Base-by-base conservation (phyloP, 2,888 invertebrate genomes). In the Scaptomyza cyrtandrae region DNA sequence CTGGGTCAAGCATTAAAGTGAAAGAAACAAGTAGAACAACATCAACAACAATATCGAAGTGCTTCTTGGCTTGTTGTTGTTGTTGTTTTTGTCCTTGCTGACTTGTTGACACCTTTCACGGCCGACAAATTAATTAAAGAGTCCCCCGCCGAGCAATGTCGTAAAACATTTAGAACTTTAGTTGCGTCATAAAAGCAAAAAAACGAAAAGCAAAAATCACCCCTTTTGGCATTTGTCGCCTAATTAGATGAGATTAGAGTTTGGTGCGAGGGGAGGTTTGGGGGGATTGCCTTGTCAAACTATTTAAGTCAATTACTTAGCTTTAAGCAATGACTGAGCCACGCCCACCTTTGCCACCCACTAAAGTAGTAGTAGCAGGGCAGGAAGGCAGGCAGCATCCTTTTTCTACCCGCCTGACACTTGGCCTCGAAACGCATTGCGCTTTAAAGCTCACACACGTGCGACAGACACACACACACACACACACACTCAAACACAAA, bases 361-460 rank as follows among this genome's bases (percentile, higher is more conserved):
- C 27, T 16, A 1, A 9, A 57, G 57, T 31, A 14, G 24, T 14
- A 37, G 53, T 70, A 65, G 71, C 78, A 31, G n/a, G n/a, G n/a
- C n/a, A n/a, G n/a, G 19, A 19, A 19, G 19, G 19, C 19, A 19
- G 19, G 49, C 49, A 52, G 67, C 76, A 71, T 75, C 61, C 67
- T 78, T 56, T 66, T 66, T 67, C 56, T 68, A 58, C 57, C 58
- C 69, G 74, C 79, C 79, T 66, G 73, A 66, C 58, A 88, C 75
- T 88, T 86, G 88, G 84, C 88, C 86, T 86, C 86, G 86, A 86
- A 86, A 88, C 75, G 75, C 71, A 78, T 71, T 83, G 88, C 85
- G 85, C 82, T 86, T 79, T 85, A 83, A 86, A 83, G 82, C 79
- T 80, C 80, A 83, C 87, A 86, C 82, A 86, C 82, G 83, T 80